Conservation (phyloP, 1,140 invertebrate genomes). For the Zophobas morio region DNA sequence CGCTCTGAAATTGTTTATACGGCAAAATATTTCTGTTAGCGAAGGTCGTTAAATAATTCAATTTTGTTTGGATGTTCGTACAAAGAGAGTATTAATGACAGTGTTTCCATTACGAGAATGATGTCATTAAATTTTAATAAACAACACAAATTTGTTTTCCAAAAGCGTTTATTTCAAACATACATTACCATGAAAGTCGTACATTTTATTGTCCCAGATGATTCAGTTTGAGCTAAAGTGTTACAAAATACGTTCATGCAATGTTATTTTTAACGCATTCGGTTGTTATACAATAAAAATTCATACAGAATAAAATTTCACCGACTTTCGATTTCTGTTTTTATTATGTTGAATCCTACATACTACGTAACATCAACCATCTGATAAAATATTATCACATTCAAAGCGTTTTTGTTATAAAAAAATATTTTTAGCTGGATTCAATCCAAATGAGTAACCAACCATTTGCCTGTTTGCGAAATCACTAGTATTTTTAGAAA, state of each 20-base stretch:
- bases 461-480: slow-evolving; percentile 2
- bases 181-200: slow-evolving; percentile 16
- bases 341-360: background rate
- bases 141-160: slow-evolving; percentile 14
- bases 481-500: slow-evolving; percentile 32
- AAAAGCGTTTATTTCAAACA: slow-evolving; percentile 33
- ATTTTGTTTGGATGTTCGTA: slow-evolving; percentile 1
- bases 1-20: slow-evolving; percentile 13
- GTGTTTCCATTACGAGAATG: slow-evolving; percentile 2
- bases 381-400: slow-evolving; percentile 27
- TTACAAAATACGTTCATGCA: background rate
- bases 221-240: slow-evolving; percentile 17
- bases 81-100: background rate
- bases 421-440: slow-evolving; percentile 22
- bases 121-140: slow-evolving; percentile 22
- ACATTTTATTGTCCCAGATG: slow-evolving; percentile 14
- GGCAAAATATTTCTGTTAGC: slow-evolving; percentile 28
- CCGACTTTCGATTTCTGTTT: background rate
- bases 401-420: slow-evolving; percentile 14
- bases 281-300: no score
- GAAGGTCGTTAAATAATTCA: slow-evolving; percentile 12
- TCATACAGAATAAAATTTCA: no score
- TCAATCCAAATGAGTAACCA: slow-evolving; percentile 3
- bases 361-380: slow-evolving; percentile 5
- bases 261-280: no score